phyloP scores from a whole-genome alignment of 2,113 vertebrate species.

The Hucho hucho region DNA sequence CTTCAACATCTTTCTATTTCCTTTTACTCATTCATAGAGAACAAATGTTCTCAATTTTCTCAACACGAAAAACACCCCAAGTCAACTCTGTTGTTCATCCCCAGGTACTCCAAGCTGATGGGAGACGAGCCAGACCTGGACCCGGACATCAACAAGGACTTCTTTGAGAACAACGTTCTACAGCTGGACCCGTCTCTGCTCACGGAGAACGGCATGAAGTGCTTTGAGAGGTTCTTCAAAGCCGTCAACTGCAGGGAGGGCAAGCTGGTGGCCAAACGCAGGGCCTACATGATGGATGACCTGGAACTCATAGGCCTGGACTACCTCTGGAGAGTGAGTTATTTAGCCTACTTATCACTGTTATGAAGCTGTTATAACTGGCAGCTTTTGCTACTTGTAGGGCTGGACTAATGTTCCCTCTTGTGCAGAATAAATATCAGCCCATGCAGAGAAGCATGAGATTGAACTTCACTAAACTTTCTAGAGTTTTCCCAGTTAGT shows the following conservation, averaged over 20 bases:
- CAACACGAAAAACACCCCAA: not conserved
- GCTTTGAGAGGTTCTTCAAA: conserved; percentile 99
- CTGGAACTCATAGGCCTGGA: conserved; percentile 98
- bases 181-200: conserved; percentile 97
- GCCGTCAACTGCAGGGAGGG: conserved; percentile 99
- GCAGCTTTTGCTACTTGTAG: too few species aligned
- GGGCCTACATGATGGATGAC: conserved; percentile 99
- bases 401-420: too few species aligned
- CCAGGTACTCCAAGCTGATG: conserved; percentile 95
- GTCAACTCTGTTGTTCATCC: not conserved
- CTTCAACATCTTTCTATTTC: not conserved
- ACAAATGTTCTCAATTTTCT: not conserved
- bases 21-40: too few species aligned
- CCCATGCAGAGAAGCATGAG: not conserved
- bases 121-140: conserved; percentile 99
- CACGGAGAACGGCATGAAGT: conserved; percentile 99
- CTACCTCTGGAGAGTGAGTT: conserved; percentile 98
- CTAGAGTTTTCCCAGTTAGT: too few species aligned
- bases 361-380: too few species aligned
- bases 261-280: conserved; percentile 94
- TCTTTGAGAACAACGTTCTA: conserved; percentile 99
- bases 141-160: conserved; percentile 99
- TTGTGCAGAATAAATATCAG: too few species aligned
- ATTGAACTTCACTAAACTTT: too few species aligned
- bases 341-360: not conserved